Conservation (phyloP, 2,888 invertebrate species). For the Cabera pusaria region DNA sequence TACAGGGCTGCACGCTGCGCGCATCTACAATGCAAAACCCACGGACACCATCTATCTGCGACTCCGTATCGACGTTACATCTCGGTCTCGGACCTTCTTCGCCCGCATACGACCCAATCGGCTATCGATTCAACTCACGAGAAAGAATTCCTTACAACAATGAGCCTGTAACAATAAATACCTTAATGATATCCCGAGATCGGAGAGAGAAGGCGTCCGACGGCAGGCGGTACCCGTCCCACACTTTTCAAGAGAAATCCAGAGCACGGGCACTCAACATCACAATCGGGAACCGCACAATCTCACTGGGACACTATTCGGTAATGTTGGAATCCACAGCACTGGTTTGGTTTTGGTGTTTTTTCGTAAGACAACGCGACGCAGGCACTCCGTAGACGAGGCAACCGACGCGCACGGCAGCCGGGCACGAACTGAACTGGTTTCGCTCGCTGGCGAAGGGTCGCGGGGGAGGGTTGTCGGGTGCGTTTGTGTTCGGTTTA, state of each 20-base stretch:
- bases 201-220: conserved; percentile 78
- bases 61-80: conserved; percentile 61
- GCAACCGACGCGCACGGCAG: conserved; percentile 74
- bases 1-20: conserved; percentile 60
- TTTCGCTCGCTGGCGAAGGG: conserved; percentile 59
- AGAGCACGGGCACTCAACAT: conserved; percentile 69
- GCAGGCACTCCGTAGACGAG: conserved; percentile 40
- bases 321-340: conserved; percentile 71
- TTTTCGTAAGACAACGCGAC: conserved; percentile 75
- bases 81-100: conserved; percentile 44
- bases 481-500: conserved; percentile 79
- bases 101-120: conserved; percentile 53
- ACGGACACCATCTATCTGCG: conserved; percentile 63
- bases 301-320: conserved; percentile 68
- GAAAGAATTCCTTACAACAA: conserved; percentile 81
- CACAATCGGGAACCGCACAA: conserved; percentile 73
- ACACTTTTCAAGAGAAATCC: conserved; percentile 76
- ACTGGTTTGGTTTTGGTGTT: conserved; percentile 73
- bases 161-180: conserved; percentile 83
- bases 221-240: conserved; percentile 70
- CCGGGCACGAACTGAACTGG: conserved; percentile 82
- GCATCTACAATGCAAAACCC: conserved; percentile 77
- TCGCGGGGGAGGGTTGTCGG: conserved; percentile 58
- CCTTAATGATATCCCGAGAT: conserved; percentile 83
- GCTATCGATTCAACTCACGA: conserved; percentile 78